Evolutionary conservation across 2,113 vertebrate species (phyloP).

Genomic region (Anolis sagrei): DNA sequence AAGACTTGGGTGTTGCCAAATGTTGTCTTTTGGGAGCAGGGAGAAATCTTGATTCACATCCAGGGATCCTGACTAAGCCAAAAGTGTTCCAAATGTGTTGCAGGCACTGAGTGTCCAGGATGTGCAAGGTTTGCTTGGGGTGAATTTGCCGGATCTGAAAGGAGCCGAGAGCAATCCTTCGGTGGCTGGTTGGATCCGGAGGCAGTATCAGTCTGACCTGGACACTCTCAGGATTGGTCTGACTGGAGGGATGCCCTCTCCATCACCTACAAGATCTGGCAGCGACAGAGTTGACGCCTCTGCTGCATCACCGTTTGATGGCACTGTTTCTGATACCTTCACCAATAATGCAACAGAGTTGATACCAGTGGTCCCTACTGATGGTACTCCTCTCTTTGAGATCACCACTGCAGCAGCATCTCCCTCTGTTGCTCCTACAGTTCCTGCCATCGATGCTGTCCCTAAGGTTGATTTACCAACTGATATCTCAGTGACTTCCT

Average conservation of each 20-base stretch:
- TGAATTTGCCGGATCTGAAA: slow-evolving; percentile 63
- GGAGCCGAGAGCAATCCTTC: slow-evolving; percentile 40
- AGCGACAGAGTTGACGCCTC: background rate
- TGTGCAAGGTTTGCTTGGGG: slow-evolving; percentile 66
- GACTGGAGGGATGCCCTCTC: slow-evolving; percentile 11
- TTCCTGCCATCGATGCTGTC: accelerated
- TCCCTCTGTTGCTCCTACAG: accelerated
- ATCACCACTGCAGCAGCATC: background rate
- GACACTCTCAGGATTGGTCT: slow-evolving; percentile 54
- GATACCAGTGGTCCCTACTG: background rate
- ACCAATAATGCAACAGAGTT: accelerated
- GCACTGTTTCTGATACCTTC: no score
- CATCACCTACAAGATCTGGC: background rate
- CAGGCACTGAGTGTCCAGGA: slow-evolving; percentile 65
- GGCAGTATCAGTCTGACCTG: slow-evolving; percentile 57
- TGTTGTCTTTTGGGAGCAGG: no score
- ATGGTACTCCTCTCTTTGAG: background rate
- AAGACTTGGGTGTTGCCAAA: background rate
- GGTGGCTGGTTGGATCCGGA: slow-evolving; percentile 62
- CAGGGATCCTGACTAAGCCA: accelerated
- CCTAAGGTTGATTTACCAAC: background rate
- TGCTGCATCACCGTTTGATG: accelerated
- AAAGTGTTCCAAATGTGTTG: background rate
- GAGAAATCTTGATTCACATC: background rate
- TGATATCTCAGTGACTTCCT: background rate